Evolutionary conservation across 2,888 invertebrate species (phyloP).

Genomic region (Pammene aurita): DNA sequence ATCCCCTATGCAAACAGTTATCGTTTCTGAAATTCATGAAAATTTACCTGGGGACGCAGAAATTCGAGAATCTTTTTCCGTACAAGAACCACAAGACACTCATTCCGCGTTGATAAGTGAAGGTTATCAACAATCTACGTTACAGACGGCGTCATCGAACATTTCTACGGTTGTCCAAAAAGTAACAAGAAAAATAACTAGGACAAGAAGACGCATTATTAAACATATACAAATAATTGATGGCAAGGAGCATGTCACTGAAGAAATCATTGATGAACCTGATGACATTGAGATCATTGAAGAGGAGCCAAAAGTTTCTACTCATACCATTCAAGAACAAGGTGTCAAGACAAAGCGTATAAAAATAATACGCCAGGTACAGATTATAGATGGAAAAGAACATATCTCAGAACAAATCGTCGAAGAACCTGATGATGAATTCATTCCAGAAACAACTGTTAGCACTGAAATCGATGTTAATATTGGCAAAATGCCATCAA

Average conservation of each 20-base stretch:
- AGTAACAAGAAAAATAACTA: slow-evolving; percentile 88
- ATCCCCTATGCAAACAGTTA: slow-evolving; percentile 51
- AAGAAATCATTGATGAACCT: slow-evolving; percentile 93
- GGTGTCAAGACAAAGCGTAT: slow-evolving; percentile 65
- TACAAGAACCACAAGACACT: slow-evolving; percentile 60
- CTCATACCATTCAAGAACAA: slow-evolving; percentile 60
- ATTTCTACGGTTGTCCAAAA: slow-evolving; percentile 88
- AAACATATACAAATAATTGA: slow-evolving; percentile 90
- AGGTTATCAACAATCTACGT: slow-evolving; percentile 55
- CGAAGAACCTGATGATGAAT: slow-evolving; percentile 66
- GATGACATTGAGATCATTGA: slow-evolving; percentile 89
- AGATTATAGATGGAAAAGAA: slow-evolving; percentile 50
- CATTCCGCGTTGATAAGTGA: slow-evolving; percentile 45
- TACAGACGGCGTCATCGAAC: slow-evolving; percentile 58
- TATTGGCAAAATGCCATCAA: slow-evolving; percentile 47
- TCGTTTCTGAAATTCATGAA: slow-evolving; percentile 52
- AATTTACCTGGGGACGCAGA: slow-evolving; percentile 46
- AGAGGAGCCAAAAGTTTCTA: slow-evolving; percentile 76
- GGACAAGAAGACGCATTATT: slow-evolving; percentile 88
- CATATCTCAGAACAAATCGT: slow-evolving; percentile 47
- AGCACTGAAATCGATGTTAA: slow-evolving; percentile 62
- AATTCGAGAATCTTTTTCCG: slow-evolving; percentile 50
- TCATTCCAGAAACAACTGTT: slow-evolving; percentile 59
- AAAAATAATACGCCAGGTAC: slow-evolving; percentile 57
- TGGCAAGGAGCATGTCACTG: slow-evolving; percentile 91